Percentiles rank a stretch among this genome's conserved stretches.
Conservation (phyloP, 2,797 vertebrate genomes). For the Gallinago nigripennis region DNA sequence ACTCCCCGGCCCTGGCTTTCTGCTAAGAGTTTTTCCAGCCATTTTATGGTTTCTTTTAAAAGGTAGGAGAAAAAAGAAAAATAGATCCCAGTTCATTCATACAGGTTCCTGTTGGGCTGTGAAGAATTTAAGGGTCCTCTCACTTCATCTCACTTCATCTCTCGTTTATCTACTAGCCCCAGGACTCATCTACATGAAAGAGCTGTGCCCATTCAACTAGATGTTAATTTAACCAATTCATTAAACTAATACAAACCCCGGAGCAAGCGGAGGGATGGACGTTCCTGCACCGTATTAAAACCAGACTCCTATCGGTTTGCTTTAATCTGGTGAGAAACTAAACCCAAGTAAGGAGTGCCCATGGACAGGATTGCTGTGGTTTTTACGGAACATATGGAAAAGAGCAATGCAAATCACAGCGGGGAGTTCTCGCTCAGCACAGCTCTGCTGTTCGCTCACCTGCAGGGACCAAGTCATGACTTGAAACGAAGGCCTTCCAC, state of each 20-base stretch:
- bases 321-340: conserved; percentile 67
- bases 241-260: conserved; percentile 2
- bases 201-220: conserved; percentile 7
- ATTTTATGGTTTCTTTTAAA: neutral
- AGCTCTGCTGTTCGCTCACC: neutral
- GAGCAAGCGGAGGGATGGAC: neutral
- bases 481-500: neutral
- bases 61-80: neutral
- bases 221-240: conserved; percentile 57
- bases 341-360: conserved; percentile 17
- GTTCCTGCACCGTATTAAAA: neutral
- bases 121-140: conserved; percentile 40
- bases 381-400: conserved; percentile 15
- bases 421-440: conserved; percentile 10
- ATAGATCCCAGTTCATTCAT: neutral
- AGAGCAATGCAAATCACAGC: conserved; percentile 50
- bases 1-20: neutral
- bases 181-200: conserved; percentile 47
- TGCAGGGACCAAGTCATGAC: neutral
- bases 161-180: conserved; percentile 41
- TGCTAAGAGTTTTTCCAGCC: neutral
- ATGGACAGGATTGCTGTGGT: conserved; percentile 53
- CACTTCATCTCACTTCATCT: conserved; percentile 12
- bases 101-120: neutral
- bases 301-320: neutral